phyloP scores from a whole-genome alignment of 2,888 invertebrate species.

The Ophioninae sp. region DNA sequence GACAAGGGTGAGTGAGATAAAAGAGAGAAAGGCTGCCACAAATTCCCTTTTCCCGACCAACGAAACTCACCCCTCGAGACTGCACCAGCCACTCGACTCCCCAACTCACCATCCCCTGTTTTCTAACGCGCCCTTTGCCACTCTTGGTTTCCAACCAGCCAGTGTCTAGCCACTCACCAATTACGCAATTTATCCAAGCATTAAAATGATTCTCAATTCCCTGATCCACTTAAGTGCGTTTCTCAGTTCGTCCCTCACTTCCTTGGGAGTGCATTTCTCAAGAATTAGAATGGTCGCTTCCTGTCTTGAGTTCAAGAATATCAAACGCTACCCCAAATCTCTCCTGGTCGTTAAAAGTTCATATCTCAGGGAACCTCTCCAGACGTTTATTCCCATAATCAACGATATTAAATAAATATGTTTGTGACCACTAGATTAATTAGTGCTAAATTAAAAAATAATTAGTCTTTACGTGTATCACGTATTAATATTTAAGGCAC shows the following conservation, averaged over 20 bases:
- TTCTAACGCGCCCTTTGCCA: conserved; percentile 24
- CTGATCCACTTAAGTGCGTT: conserved; percentile 73
- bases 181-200: conserved; percentile 76
- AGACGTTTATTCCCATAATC: no score
- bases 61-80: conserved; percentile 49
- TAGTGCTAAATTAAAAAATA: no score
- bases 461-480: no score
- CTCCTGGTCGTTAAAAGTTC: neutral
- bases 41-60: conserved; percentile 51
- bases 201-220: conserved; percentile 76
- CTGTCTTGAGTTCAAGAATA: no score
- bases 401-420: no score
- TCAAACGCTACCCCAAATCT: neutral
- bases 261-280: conserved; percentile 54
- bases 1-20: neutral
- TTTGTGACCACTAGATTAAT: no score
- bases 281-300: no score
- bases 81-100: conserved; percentile 50
- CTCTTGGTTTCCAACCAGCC: conserved; percentile 29
- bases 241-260: conserved; percentile 57
- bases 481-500: no score
- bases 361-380: no score
- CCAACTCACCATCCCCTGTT: conserved; percentile 55
- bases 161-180: conserved; percentile 69
- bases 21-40: conserved; percentile 17